Evolutionary conservation across 2,888 invertebrate species (phyloP).

Genomic region (Tubulanus polymorphus): DNA sequence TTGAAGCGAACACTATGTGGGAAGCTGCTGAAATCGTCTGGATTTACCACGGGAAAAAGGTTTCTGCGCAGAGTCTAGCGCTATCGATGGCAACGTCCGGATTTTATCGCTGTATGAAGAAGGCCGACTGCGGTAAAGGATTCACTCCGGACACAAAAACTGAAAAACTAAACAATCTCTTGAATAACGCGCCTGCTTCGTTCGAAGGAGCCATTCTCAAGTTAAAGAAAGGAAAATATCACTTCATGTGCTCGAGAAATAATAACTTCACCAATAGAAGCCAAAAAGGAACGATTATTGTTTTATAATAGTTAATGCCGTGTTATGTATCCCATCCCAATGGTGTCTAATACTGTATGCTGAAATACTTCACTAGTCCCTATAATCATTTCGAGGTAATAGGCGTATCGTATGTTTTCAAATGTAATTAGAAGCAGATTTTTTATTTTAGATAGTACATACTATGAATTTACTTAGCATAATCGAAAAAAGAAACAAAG

Average conservation of each 20-base stretch:
- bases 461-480: too few species aligned
- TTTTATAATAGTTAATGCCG: too few species aligned
- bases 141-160: conserved; percentile 27
- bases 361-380: too few species aligned
- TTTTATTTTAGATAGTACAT: too few species aligned
- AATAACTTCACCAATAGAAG: conserved; percentile 50
- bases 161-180: conserved; percentile 38
- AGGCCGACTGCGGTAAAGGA: conserved; percentile 10
- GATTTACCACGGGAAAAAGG: conserved; percentile 33
- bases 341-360: too few species aligned
- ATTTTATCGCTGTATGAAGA: conserved; percentile 39
- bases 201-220: conserved; percentile 43
- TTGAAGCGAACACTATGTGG: conserved; percentile 43
- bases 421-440: too few species aligned
- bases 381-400: too few species aligned
- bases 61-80: conserved; percentile 38
- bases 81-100: conserved; percentile 46
- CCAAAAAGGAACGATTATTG: conserved; percentile 42
- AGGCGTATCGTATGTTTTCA: too few species aligned
- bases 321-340: too few species aligned
- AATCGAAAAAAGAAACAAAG: too few species aligned
- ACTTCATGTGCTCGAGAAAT: conserved; percentile 49
- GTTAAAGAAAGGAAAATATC: conserved; percentile 39
- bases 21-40: conserved; percentile 34
- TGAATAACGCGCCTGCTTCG: conserved; percentile 51